phyloP scores from a whole-genome alignment of 2,797 vertebrate species.

The Phylloscopus collybita region DNA sequence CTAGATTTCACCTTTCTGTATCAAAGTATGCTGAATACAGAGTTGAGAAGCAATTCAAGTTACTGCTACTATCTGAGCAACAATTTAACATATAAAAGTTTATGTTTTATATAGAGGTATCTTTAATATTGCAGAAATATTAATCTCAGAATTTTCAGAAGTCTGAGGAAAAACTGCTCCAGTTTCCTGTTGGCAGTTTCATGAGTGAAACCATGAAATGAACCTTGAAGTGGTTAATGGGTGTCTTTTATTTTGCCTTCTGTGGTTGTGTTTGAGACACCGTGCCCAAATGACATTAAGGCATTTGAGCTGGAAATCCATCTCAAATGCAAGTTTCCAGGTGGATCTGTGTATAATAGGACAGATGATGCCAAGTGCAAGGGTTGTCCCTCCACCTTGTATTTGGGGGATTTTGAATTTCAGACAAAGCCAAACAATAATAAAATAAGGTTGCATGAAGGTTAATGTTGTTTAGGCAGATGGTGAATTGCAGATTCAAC shows the following conservation, averaged over 20 bases:
- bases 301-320: neutral
- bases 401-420: slow-evolving; percentile 59
- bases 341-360: neutral
- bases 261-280: neutral
- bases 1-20: neutral
- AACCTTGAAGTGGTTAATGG: neutral
- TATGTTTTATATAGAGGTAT: neutral
- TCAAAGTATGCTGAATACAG: neutral
- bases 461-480: slow-evolving; percentile 77
- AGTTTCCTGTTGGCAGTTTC: neutral
- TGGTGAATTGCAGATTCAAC: slow-evolving; percentile 74
- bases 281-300: neutral
- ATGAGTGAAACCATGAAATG: neutral
- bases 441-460: slow-evolving; percentile 70
- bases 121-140: neutral
- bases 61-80: neutral
- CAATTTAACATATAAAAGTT: neutral
- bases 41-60: neutral
- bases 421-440: slow-evolving; percentile 45
- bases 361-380: neutral
- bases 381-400: neutral
- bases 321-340: neutral
- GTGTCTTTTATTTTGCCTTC: neutral
- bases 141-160: neutral
- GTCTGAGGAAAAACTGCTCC: neutral